These are phyloP conservation scores for Noturus placidus DNA, from an alignment of 2,113 vertebrate species.

Conservation along the genomic window DNA sequence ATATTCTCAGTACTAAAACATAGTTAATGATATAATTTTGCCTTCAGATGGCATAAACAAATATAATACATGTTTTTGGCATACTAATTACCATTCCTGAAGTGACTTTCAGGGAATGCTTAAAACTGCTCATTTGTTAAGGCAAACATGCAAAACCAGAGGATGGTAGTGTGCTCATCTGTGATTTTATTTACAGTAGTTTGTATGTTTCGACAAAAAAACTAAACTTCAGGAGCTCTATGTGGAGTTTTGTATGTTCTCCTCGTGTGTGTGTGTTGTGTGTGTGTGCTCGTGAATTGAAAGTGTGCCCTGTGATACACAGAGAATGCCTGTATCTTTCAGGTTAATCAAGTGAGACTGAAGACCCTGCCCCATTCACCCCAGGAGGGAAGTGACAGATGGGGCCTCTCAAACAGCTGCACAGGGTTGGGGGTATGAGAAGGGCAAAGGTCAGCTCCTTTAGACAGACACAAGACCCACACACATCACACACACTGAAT, in stretches of 20 bases:
- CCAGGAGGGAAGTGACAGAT: constrained; percentile 75
- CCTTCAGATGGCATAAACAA: background rate
- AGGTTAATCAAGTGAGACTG: constrained; percentile 44
- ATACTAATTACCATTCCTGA: background rate
- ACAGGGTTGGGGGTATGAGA: constrained; percentile 47
- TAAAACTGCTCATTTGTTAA: background rate
- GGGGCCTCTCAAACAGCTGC: constrained; percentile 73
- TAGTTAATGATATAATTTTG: background rate
- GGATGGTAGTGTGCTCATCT: background rate
- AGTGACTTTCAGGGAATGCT: background rate
- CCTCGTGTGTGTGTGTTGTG: background rate
- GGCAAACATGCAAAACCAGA: background rate
- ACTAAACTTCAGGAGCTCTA: background rate
- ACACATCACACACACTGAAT: constrained; percentile 9
- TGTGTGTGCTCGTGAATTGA: constrained; percentile 1
- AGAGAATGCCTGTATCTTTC: constrained; percentile 20
- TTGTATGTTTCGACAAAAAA: background rate
- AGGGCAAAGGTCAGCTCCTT: constrained; percentile 65
- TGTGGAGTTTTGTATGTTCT: background rate
- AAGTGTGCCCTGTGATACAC: constrained; percentile 24
- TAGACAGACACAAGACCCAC: constrained; percentile 43
- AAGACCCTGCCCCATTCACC: constrained; percentile 41
- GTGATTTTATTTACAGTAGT: background rate
- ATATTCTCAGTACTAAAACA: background rate
- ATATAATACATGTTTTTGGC: background rate